phyloP scores from a whole-genome alignment of 2,113 vertebrate species.

The Papio anubis region DNA sequence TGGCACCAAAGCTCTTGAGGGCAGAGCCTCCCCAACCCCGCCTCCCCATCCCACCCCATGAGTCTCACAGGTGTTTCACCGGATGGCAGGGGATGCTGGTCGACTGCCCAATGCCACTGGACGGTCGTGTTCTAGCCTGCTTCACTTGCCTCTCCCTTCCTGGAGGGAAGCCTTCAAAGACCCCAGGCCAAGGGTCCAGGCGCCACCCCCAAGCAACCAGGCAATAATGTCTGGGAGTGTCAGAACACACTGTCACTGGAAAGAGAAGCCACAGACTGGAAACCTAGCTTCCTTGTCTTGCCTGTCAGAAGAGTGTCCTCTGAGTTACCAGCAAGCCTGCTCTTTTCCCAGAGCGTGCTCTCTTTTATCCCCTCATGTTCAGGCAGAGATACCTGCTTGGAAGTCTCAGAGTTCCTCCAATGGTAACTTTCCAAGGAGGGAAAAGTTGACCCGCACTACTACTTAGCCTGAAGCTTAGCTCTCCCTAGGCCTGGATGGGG shows the following conservation, averaged over 20 bases:
- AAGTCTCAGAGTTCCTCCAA: not conserved
- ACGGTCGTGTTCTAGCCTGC: not conserved
- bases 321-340: not conserved
- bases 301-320: not conserved
- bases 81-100: not conserved
- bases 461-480: not conserved
- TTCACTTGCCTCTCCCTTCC: rapidly evolving
- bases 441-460: not conserved
- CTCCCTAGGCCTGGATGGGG: not conserved
- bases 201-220: not conserved
- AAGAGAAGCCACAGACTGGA: not conserved
- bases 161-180: not conserved
- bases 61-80: not conserved
- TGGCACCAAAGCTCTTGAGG: not conserved
- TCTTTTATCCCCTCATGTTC: not conserved
- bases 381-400: not conserved
- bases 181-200: not conserved
- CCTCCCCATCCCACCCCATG: not conserved
- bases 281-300: too few relatives aligned
- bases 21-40: not conserved
- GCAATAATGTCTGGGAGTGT: not conserved
- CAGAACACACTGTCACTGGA: not conserved
- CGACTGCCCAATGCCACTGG: not conserved
- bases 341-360: too few relatives aligned
- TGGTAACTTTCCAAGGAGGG: not conserved